These are phyloP conservation scores for Microtus montanus DNA, from an alignment of 2,113 vertebrate genomes.

Conservation along the genomic window DNA sequence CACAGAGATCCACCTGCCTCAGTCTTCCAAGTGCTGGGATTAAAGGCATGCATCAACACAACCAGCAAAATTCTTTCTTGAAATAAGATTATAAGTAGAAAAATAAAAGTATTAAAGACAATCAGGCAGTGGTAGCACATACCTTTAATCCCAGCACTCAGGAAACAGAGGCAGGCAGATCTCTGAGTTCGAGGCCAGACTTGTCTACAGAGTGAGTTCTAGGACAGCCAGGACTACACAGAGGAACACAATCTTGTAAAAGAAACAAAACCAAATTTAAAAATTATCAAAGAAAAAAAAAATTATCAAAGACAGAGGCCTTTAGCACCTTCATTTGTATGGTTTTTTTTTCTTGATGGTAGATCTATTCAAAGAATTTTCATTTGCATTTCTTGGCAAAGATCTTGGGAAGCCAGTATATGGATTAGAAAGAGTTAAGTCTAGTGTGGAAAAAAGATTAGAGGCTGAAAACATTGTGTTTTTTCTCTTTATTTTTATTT, in stretches of 20 bases:
- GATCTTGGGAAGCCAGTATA: constrained; percentile 22
- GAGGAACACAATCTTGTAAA: not conserved
- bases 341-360: not conserved
- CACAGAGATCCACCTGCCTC: not conserved
- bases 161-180: too few relatives aligned
- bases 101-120: constrained; percentile 20
- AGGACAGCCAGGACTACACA: not conserved
- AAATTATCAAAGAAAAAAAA: constrained; percentile 14
- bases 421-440: constrained; percentile 1
- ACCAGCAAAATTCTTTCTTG: not conserved
- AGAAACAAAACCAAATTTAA: too few relatives aligned
- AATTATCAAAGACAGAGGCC: not conserved
- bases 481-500: too few relatives aligned
- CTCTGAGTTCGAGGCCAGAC: not conserved
- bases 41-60: not conserved
- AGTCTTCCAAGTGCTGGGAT: not conserved
- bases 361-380: not conserved
- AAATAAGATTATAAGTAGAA: constrained; percentile 38
- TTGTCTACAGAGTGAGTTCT: not conserved
- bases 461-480: too few relatives aligned
- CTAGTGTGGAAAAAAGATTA: not conserved
- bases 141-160: too few relatives aligned
- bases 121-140: too few relatives aligned
- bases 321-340: not conserved
- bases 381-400: constrained; percentile 33